phyloP scores from a whole-genome alignment of 2,888 invertebrate genomes.

The Mimachlamys varia region DNA sequence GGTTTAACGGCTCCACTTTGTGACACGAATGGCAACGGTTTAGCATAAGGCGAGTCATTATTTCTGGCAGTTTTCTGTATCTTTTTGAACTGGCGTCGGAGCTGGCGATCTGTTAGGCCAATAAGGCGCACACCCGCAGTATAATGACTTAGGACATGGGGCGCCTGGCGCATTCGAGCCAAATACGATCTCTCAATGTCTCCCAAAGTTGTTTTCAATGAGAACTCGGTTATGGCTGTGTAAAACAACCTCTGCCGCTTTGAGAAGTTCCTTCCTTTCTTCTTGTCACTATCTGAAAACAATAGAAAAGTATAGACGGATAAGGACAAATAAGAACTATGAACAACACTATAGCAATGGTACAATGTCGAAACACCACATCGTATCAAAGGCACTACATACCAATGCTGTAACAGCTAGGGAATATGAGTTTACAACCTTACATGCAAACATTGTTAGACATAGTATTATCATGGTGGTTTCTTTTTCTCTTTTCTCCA shows the following conservation, averaged over 20 bases:
- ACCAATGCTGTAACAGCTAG: too few species aligned
- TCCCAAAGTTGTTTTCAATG: conserved; percentile 62
- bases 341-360: too few species aligned
- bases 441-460: too few species aligned
- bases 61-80: conserved; percentile 64
- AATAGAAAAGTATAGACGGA: background rate
- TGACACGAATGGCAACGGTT: conserved; percentile 65
- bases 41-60: conserved; percentile 70
- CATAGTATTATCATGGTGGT: too few species aligned
- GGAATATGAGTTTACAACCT: too few species aligned
- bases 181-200: conserved; percentile 61
- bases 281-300: conserved; percentile 47
- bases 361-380: too few species aligned
- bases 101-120: conserved; percentile 69
- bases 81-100: conserved; percentile 62
- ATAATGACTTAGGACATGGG: conserved; percentile 71
- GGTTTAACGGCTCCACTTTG: conserved; percentile 23
- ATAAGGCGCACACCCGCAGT: conserved; percentile 71
- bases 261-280: conserved; percentile 50
- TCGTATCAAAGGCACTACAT: too few species aligned
- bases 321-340: too few species aligned
- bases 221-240: conserved; percentile 68
- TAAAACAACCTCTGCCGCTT: conserved; percentile 66
- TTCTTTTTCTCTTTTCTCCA: too few species aligned
- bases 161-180: conserved; percentile 53